Base-by-base conservation (phyloP, 2,797 vertebrate species). In the Myotis vivesi region DNA sequence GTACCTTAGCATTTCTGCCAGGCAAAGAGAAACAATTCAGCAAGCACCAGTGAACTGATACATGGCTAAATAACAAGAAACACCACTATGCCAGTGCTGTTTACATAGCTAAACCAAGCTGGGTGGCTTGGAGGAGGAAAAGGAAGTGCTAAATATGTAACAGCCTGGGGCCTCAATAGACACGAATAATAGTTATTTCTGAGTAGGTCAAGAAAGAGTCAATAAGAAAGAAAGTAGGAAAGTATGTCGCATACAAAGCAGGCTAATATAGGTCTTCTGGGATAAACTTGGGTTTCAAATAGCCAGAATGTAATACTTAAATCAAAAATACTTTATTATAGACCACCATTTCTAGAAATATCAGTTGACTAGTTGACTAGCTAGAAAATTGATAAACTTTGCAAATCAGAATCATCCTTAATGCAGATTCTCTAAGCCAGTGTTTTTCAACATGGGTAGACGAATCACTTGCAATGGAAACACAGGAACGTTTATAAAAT, bases 111-210 rank as follows among this genome's bases (percentile, higher is more conserved):
- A 93, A 94, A 17, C 96, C 97, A 97, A 97, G 94, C 97, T 98
- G 96, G 85, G 96, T 51, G 92, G 36, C 62, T 97, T 49, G 73
- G 81, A 83, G 73, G 30, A 94, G 15, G 80, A 96, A 53, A 97
- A 96, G 96, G 93, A 98, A 97, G 93, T 96, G 94, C 95, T 97
- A 98, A 97, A 98, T 96, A 92, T 97, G 80, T 96, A 96, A 94
- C 33, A 96, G 92, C 96, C 95, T 95, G 80, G 49, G 94, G 96
- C 92, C 96, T 98, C 28, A 10, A 57, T 94, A 91, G 86, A 94
- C 89, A 88, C 92, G 96, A 98, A 94, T 84, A 93, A 92, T 62
- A 96, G 95, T 97, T 97, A 97, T 88, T 95, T 91, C 97, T 92
- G 93, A 96, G 38, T 94, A 97, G 96, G 98, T 98, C 97, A 97